Evolutionary conservation across 2,113 vertebrate species (phyloP).

Genomic region (Galeopterus variegatus): DNA sequence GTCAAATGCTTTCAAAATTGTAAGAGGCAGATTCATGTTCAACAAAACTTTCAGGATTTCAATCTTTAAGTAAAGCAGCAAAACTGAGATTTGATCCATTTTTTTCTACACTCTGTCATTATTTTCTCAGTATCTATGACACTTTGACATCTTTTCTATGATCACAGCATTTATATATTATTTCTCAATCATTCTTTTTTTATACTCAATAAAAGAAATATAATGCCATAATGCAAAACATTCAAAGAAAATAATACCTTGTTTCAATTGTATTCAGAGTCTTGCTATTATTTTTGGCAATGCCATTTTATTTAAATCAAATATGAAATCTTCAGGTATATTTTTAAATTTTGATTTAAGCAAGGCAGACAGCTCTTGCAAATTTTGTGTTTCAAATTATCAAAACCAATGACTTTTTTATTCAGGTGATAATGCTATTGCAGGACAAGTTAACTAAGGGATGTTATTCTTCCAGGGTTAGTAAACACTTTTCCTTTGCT

Average conservation of each 20-base stretch:
- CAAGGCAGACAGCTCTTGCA: background rate
- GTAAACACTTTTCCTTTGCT: background rate
- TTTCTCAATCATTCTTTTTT: constrained; percentile 88
- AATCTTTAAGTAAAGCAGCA: constrained; percentile 81
- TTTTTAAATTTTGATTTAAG: constrained; percentile 52
- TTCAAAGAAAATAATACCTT: constrained; percentile 85
- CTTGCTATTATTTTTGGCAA: constrained; percentile 80
- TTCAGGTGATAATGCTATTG: background rate
- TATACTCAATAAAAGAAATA: constrained; percentile 87
- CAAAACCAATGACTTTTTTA: background rate
- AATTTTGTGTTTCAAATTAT: background rate
- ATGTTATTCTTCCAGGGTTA: background rate
- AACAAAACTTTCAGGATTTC: constrained; percentile 86
- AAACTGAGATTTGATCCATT: constrained; percentile 84
- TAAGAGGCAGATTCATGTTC: constrained; percentile 81
- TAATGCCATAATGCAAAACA: constrained; percentile 87
- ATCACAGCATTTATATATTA: constrained; percentile 87
- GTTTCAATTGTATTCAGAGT: constrained; percentile 82
- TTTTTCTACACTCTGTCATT: constrained; percentile 85
- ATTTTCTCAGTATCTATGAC: constrained; percentile 87
- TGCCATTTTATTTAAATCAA: constrained; percentile 80
- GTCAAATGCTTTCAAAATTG: constrained; percentile 87
- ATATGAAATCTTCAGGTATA: background rate
- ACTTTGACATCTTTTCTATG: constrained; percentile 89
- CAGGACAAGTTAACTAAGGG: background rate